Conservation (phyloP, 2,888 invertebrate genomes). For the Dione juno region DNA sequence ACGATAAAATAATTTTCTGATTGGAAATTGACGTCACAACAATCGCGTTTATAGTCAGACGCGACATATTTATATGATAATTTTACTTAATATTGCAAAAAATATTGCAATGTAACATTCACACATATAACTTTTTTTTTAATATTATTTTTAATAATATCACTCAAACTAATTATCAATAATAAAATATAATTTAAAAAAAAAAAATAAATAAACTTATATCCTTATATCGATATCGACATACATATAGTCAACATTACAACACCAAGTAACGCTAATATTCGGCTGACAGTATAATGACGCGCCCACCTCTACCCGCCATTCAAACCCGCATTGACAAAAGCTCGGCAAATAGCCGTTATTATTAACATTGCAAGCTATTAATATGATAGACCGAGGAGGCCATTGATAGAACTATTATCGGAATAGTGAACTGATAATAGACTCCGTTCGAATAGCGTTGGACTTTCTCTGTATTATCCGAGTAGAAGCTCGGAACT, state of each 20-base stretch:
- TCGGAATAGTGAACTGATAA: slow-evolving; percentile 41
- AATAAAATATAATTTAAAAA: not conserved
- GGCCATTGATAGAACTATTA: slow-evolving; percentile 53
- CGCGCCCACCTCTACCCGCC: slow-evolving; percentile 73
- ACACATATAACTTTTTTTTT: no score
- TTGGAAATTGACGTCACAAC: no score
- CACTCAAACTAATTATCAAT: no score
- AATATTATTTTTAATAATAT: no score
- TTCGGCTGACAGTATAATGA: slow-evolving; percentile 70
- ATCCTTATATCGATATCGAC: slow-evolving; percentile 44
- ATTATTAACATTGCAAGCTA: slow-evolving; percentile 66
- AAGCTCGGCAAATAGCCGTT: slow-evolving; percentile 78
- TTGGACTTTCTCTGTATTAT: slow-evolving; percentile 21
- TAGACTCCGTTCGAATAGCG: slow-evolving; percentile 33
- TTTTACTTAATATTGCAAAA: no score
- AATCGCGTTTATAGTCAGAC: no score
- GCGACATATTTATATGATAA: no score
- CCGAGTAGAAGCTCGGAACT: not conserved
- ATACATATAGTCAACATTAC: slow-evolving; percentile 49
- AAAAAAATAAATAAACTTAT: not conserved
- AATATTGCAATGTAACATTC: no score
- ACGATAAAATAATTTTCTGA: no score
- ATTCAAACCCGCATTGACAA: slow-evolving; percentile 77
- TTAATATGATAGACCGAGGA: slow-evolving; percentile 65
- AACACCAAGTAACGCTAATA: slow-evolving; percentile 58